Evolutionary conservation across 1,140 invertebrate species (phyloP), one percentile per base, ranked within the genome.

Genomic region (Leguminivora glycinivorella): DNA sequence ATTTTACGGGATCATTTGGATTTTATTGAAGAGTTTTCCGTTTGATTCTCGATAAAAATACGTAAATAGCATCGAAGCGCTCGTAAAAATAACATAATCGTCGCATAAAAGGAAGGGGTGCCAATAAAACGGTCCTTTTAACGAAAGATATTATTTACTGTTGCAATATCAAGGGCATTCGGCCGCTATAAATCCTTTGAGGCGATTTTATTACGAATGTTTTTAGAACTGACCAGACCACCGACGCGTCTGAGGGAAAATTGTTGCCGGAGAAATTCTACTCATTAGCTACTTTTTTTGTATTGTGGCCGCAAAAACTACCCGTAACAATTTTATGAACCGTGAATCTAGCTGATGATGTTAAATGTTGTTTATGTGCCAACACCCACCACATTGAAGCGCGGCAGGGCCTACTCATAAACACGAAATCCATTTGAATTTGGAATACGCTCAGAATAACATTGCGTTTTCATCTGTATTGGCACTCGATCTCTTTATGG

Each of bases 31-130:
- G 43, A 68, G 43, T 52, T 43, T 76, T 73, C 70, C 70, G 73
- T 77, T 75, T 79, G 77, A 76, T 76, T 77, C 71, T 75, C 77
- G 74, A 79, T 79, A 78, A 82, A 77, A 82, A 77, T 78, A 70
- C 71, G 71, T 74, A 76, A 76, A 81, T 73, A 77, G 69, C 74
- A 67, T 74, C 71, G 74, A 67, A 76, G 68, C 73, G 70, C 71
- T 74, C 80, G 78, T 84, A 85, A 85, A 85, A 83, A 77, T 85
- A 80, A 83, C 76, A 85, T 82, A 83, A 85, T 83, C 80, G 78
- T 79, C 72, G 76, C 73, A 81, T 83, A 85, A 85, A 84, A 80
- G 60, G 79, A 80, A 85, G 81, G 82, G 82, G 79, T 83, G 75
- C 76, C 83, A 80, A 83, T 83, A 82, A 84, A 85, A 80, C 26